Evolutionary conservation across 1,140 invertebrate species (phyloP).

Genomic region (Aplysia californica): DNA sequence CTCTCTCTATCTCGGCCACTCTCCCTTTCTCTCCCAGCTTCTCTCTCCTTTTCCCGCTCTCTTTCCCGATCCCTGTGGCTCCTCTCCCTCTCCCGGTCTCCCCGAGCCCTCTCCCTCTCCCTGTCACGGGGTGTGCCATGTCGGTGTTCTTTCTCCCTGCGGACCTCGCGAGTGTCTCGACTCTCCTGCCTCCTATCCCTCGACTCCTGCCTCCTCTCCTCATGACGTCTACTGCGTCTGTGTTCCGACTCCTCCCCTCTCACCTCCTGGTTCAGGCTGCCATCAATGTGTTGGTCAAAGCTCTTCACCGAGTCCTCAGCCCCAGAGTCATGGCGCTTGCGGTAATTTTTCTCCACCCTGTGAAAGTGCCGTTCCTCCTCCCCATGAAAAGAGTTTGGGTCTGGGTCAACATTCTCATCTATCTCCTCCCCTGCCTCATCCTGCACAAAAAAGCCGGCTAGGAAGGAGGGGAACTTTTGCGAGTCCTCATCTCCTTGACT

Average conservation of each 20-base stretch:
- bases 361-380: slow-evolving; percentile 7
- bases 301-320: slow-evolving; percentile 23
- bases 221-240: slow-evolving; percentile 18
- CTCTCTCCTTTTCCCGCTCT: slow-evolving; percentile 8
- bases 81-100: background rate
- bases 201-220: slow-evolving; percentile 18
- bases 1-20: slow-evolving; percentile 8
- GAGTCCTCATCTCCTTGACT: slow-evolving; percentile 24
- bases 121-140: slow-evolving; percentile 21
- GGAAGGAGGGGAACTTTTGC: slow-evolving; percentile 23
- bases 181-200: slow-evolving; percentile 16
- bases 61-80: background rate
- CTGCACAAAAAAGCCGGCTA: slow-evolving; percentile 30
- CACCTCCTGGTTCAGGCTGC: background rate
- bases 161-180: slow-evolving; percentile 7
- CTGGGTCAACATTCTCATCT: background rate
- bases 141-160: slow-evolving; percentile 4
- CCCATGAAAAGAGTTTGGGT: slow-evolving; percentile 6
- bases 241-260: slow-evolving; percentile 10
- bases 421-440: slow-evolving; percentile 14
- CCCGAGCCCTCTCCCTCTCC: slow-evolving; percentile 11
- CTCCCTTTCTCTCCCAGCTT: slow-evolving; percentile 3
- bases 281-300: background rate
- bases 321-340: slow-evolving; percentile 12
- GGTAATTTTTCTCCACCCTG: slow-evolving; percentile 12